Base-by-base conservation (phyloP, 2,113 vertebrate species). In the Trichomycterus rosablanca region DNA sequence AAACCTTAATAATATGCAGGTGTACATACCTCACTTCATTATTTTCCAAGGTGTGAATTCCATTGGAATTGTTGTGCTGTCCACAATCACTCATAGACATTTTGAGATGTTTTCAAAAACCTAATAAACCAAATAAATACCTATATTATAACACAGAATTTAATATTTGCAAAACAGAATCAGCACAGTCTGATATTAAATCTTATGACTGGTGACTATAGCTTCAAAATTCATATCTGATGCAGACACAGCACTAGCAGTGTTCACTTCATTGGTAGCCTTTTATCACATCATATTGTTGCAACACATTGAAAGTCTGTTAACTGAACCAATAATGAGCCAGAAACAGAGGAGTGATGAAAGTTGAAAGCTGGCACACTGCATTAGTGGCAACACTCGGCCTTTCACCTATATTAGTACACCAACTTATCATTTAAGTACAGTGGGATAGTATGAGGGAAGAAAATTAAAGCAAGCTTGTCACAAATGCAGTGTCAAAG, bases 21-120 rank as follows among this genome's bases (percentile, higher is more conserved):
- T 45, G 37, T 19, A 72, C 76, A 22, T 77, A 84, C 84, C 81
- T 80, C 24, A 72, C 61, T 10, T 19, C 6, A 16, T 23, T 42
- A 24, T 12, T 56, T 16, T 69, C 66, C 70, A 70, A 39, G 19
- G 44, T 19, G 19, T 63, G 53, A 15, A 35, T 34, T 1, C 45
- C 69, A 22, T 20, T 34, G 7, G 26, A 30, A 7, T 12, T 37
- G 30, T 8, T 32, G 30, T 4, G 30, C 9, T 32, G 4, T 32
- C 30, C 9, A 9, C 9, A 32, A 32, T 32, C 4, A 37, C 12
- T 37, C 3, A 37, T 11, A 12, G 34, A 37, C 34, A 37, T 37
- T 37, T 3, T 4, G 11, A 4, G 7, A 37, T 37, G 11, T 37
- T 3, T 4, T 12, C 34, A 37, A 11, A 40, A 24, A 71, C 26